phyloP scores from a whole-genome alignment of 2,888 invertebrate genomes.

The Zeuzera pyrina region DNA sequence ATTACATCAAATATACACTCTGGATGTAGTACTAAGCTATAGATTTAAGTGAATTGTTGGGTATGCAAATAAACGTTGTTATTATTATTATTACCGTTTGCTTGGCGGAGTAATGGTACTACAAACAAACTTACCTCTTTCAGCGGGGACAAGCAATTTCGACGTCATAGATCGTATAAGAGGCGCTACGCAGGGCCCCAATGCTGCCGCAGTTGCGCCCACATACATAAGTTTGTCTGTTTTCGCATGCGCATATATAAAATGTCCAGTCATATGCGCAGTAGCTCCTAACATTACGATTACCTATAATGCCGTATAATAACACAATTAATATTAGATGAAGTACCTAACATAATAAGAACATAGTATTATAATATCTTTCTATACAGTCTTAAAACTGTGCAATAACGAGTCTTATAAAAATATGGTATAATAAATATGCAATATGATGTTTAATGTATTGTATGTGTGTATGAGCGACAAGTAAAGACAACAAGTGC shows the following conservation, averaged over 20 bases:
- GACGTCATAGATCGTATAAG: slow-evolving; percentile 87
- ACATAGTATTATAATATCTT: slow-evolving; percentile 5
- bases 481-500: too few species aligned
- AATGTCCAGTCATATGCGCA: slow-evolving; percentile 78
- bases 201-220: slow-evolving; percentile 81
- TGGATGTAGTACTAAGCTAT: too few species aligned
- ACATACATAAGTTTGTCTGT: slow-evolving; percentile 74
- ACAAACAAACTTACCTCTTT: slow-evolving; percentile 71
- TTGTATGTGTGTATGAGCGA: too few species aligned
- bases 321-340: too few species aligned
- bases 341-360: slow-evolving; percentile 5
- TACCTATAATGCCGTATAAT: slow-evolving; percentile 52
- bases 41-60: too few species aligned
- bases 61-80: too few species aligned
- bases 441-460: too few species aligned
- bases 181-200: slow-evolving; percentile 85
- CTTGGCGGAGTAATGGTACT: too few species aligned
- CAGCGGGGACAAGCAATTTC: slow-evolving; percentile 79
- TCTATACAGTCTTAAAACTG: too few species aligned
- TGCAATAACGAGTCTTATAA: too few species aligned
- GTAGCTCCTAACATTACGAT: slow-evolving; percentile 82
- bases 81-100: too few species aligned
- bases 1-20: too few species aligned
- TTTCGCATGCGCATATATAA: slow-evolving; percentile 77
- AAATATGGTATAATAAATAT: slow-evolving; percentile 5